phyloP scores from a whole-genome alignment of 2,797 vertebrate species.

The Onychomys arenicola region DNA sequence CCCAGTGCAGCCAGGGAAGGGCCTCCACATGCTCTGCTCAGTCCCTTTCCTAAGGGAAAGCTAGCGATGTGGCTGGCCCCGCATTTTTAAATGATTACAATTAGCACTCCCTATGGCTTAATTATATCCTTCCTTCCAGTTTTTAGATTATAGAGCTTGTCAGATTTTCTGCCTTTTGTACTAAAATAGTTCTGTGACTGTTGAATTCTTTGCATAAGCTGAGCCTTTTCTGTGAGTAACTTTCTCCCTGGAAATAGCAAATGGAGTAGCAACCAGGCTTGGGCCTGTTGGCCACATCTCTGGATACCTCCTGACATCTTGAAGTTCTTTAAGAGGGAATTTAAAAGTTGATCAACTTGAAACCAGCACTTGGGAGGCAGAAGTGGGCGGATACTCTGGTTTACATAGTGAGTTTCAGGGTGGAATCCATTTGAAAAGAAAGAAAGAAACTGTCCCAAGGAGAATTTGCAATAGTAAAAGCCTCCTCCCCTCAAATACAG shows the following conservation, averaged over 20 bases:
- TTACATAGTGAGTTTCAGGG: neutral
- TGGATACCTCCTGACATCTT: neutral
- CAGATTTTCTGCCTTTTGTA: conserved; percentile 54
- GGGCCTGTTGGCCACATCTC: accelerated
- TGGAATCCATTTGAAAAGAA: conserved; percentile 43
- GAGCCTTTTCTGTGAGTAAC: conserved; percentile 17
- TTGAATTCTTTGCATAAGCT: conserved; percentile 50
- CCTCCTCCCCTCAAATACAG: conserved; percentile 8
- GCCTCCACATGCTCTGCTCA: neutral
- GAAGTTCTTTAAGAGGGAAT: neutral
- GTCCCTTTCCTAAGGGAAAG: conserved; percentile 36
- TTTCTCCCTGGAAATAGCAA: conserved; percentile 42
- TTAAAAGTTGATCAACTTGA: conserved; percentile 59
- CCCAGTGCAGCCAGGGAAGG: neutral
- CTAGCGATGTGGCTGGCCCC: conserved; percentile 40
- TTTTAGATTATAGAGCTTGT: conserved; percentile 74
- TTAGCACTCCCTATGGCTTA: conserved; percentile 73
- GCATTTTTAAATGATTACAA: conserved; percentile 68
- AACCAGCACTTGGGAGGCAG: neutral
- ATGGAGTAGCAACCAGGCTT: neutral
- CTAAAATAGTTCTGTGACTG: conserved; percentile 69
- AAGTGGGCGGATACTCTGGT: neutral
- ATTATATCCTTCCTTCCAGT: conserved; percentile 74
- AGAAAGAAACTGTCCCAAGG: conserved; percentile 21
- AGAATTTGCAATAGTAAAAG: conserved; percentile 33